phyloP scores from a whole-genome alignment of 1,140 invertebrate species.

The Choristoneura fumiferana region DNA sequence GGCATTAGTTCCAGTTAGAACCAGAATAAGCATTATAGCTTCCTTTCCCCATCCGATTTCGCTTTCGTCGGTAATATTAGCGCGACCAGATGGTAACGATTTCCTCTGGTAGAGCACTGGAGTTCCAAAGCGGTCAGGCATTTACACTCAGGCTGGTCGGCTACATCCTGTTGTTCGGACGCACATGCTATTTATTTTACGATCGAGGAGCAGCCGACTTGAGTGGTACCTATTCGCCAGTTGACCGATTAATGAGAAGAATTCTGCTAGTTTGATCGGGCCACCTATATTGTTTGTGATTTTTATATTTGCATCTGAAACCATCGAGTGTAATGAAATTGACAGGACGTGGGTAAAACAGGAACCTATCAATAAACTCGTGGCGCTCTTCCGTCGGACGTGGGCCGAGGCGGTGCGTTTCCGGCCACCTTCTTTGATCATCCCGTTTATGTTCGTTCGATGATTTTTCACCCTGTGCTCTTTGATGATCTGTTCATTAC shows the following conservation, averaged over 20 bases:
- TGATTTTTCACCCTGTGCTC: conserved; percentile 1
- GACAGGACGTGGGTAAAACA: conserved; percentile 63
- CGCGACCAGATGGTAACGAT: conserved; percentile 50
- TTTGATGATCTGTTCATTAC: conserved; percentile 4
- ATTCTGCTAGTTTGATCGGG: neutral
- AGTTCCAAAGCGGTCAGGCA: conserved; percentile 31
- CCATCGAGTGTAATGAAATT: conserved; percentile 36
- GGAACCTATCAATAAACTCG: conserved; percentile 73
- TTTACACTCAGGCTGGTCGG: conserved; percentile 40
- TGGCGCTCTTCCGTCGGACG: conserved; percentile 58
- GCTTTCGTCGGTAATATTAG: conserved; percentile 43
- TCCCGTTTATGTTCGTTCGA: conserved; percentile 38
- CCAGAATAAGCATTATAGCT: conserved; percentile 31
- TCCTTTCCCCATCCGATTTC: conserved; percentile 50
- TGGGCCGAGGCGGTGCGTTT: conserved; percentile 50
- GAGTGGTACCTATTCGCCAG: conserved; percentile 25
- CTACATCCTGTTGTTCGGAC: conserved; percentile 54
- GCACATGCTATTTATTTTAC: conserved; percentile 47
- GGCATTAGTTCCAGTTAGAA: conserved; percentile 22
- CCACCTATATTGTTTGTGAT: neutral
- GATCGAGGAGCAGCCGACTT: conserved; percentile 21
- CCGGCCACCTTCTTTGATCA: conserved; percentile 62
- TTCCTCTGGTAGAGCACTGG: conserved; percentile 47
- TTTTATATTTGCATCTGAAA: conserved; percentile 8
- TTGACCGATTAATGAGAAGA: conserved; percentile 4